Base-by-base conservation (phyloP, 2,797 vertebrate species). In the Coendou prehensilis region DNA sequence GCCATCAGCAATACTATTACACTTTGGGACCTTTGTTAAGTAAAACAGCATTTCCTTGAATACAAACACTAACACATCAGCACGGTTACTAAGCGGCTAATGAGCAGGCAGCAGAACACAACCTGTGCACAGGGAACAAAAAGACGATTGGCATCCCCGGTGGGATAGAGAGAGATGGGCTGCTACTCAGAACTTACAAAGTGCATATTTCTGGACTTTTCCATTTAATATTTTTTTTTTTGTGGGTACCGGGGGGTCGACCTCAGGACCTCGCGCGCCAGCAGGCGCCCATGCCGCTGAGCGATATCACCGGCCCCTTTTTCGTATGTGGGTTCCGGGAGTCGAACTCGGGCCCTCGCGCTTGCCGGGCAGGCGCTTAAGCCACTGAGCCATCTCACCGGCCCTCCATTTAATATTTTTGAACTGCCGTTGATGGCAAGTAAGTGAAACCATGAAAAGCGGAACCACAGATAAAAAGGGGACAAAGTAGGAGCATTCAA, bases 71-170 rank as follows among this genome's bases (percentile, higher is more conserved):
- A n/a, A 41, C 5, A 20, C 11, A 9, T 2, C 20, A 45, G 6
- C 13, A 4, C 6, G 33, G 20, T 47, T 47, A 45, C 37, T 9
- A 26, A 59, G 41, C 59, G 45, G 13, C 30, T 15, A 37, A 92
- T 9, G 14, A 63, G 56, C 5, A 8, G 50, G 57, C 30, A 54
- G 28, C 18, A 41, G 30, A 20, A 52, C 50, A 54, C 13, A 15
- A 22, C 15, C 17, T 57, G 37, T 22, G 11, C 45, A 30, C 17
- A 10, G 37, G 67, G n/a, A 26, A 15, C 6, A 20, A 15, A 64
- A 2, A 28, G 26, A 3, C 2, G 2, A 22, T 67, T 47, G 17
- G 2, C 33, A 10, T 7, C n/a, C 37, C 8, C 10, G 5, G 14
- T 37, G 20, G 28, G 41, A 26, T 14, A n/a, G 59, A 92, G 14